Base-by-base conservation (phyloP, 2,888 invertebrate genomes). In the Ichneumoninae sp. region DNA sequence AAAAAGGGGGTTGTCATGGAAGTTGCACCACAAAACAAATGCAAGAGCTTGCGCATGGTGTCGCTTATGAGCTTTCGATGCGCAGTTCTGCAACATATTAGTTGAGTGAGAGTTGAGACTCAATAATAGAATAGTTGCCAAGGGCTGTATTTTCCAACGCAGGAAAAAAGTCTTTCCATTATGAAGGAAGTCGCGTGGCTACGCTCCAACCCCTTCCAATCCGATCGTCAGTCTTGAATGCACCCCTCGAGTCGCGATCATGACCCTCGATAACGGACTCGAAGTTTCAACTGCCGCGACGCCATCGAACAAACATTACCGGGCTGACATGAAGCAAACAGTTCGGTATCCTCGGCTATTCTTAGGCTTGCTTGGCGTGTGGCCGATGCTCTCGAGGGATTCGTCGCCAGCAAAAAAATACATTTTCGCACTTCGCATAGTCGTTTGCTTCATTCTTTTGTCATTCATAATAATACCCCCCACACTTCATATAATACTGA, bases 301-400 rank as follows among this genome's bases (percentile, higher is more conserved):
- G 33, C 16, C 30, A 19, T 10, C 33, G 30, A 68, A 57, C 33
- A 5, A 66, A 69, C n/a, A 13, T 68, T 44, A 54, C n/a, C 19
- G 72, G 6, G 44, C 30, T 10, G 79, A 76, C 44, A 66, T 75
- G 19, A 60, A 76, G 6, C 33, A 71, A 16, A 75, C 52, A 16
- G n/a, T 76, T 4, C 36, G 52, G 22, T 82, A 66, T 16, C 81
- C 82, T 10, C 78, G 62, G 33, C 66, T 52, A 40, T n/a, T 75
- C 8, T 26, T 86, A 1, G 19, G 68, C 40, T 40, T 71, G 10
- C 62, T 86, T 16, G 82, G 84, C n/a, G 22, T 86, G 2, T 86
- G 86, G 84, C 70, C 78, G 4, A 60, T 72, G n/a, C 50, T 77
- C 30, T 7, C 54, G 22, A 26, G n/a, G 19, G 50, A 68, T 52